Base-by-base conservation (phyloP, 2,888 invertebrate species). In the Operophtera brumata region DNA sequence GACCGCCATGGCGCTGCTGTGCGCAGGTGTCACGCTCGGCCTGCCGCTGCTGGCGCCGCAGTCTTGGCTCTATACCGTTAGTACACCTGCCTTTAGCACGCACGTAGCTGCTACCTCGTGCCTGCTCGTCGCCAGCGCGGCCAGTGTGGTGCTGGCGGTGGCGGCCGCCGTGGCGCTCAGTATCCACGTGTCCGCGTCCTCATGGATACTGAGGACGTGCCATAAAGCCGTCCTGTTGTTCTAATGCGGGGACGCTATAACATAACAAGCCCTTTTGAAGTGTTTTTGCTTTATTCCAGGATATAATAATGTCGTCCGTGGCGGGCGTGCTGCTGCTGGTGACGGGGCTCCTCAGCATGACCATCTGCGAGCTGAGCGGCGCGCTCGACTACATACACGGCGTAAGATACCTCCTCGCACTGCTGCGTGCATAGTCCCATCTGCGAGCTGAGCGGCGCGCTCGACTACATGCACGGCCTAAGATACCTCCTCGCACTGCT, bases 241-340 rank as follows among this genome's bases (percentile, higher is more conserved):
- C n/a, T n/a, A n/a, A n/a, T n/a, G n/a, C n/a, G n/a, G n/a, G n/a
- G n/a, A n/a, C n/a, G 20, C 20, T 20, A 20, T 20, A 20, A 20
- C 20, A 20, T 20, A 20, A 20, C 4, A 20, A 20, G 4, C 4
- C 20, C 20, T 20, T 20, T 20, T 20, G 2, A 20, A 20, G 20
- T 20, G 20, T 20, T 20, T 25, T 20, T 25, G 13, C 25, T 49
- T 0, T 28, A 25, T 65, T 59, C 3, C 73, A 82, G 82, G 80
- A 83, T 43, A 63, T 82, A 6, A 62, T 76, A 10, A 45, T 71
- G n/a, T 76, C 73, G 26, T 59, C 74, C 7, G 73, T 69, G 67
- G 59, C 70, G 59, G 81, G 80, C 12, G 65, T 70, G 40, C 51
- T 71, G 56, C 64, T 78, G 64, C 62, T 82, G 63, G 58, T 77